Evolutionary conservation across 1,140 invertebrate genomes (phyloP).

Genomic region (Bombus terrestris): DNA sequence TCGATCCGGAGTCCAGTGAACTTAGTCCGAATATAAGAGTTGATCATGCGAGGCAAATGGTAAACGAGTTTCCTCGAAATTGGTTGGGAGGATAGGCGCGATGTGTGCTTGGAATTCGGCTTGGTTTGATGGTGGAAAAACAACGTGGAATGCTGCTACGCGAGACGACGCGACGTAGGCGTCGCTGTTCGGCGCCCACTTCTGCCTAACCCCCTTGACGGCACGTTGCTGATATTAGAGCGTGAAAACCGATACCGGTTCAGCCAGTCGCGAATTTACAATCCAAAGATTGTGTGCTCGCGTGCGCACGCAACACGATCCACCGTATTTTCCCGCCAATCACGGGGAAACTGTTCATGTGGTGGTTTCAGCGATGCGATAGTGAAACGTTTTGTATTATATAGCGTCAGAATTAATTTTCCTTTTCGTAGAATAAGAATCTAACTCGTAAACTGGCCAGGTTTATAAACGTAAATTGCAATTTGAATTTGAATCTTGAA

Average conservation of each 20-base stretch:
- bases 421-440: neutral
- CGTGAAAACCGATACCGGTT: constrained; percentile 60
- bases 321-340: constrained; percentile 32
- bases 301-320: constrained; percentile 9
- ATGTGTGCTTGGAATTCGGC: constrained; percentile 7
- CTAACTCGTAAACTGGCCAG: neutral
- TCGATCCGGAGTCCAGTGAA: constrained; percentile 42
- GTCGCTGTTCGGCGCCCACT: constrained; percentile 53
- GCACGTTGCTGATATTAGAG: constrained; percentile 39
- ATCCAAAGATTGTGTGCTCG: constrained; percentile 32
- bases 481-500: neutral
- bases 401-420: too few species aligned
- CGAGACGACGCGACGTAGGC: constrained; percentile 56
- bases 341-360: too few species aligned
- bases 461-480: neutral
- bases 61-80: constrained; percentile 61
- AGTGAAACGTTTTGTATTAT: neutral
- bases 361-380: neutral
- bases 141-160: constrained; percentile 49
- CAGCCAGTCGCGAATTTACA: constrained; percentile 39
- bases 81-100: constrained; percentile 7
- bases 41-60: constrained; percentile 48
- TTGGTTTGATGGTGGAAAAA: constrained; percentile 16
- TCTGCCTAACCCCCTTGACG: constrained; percentile 21
- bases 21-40: constrained; percentile 64